Evolutionary conservation across 1,140 invertebrate genomes (phyloP).

Genomic region (Heliconius hermathena): DNA sequence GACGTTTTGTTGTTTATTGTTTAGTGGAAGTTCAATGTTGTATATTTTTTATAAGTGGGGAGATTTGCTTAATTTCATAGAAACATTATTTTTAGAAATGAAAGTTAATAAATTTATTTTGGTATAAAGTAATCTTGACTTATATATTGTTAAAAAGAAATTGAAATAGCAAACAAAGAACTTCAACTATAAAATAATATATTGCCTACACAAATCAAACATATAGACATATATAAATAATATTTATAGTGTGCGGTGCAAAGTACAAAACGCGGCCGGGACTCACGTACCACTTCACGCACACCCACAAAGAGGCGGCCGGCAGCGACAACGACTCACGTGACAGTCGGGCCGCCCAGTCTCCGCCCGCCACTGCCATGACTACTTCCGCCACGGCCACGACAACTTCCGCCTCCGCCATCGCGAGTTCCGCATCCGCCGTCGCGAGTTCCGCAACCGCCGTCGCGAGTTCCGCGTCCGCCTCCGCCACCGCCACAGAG

Average conservation of each 20-base stretch:
- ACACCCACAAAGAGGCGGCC: conserved; percentile 92
- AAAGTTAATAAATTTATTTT: too few relatives aligned
- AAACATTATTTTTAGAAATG: too few relatives aligned
- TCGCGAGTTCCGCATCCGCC: conserved; percentile 39
- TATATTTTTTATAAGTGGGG: too few relatives aligned
- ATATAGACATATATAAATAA: background rate
- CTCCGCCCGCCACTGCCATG: conserved; percentile 43
- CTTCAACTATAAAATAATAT: background rate
- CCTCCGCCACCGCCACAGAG: conserved; percentile 73
- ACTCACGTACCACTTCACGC: conserved; percentile 97
- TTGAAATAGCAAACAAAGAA: background rate
- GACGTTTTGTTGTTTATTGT: conserved; percentile 19
- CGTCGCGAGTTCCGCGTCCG: conserved; percentile 35
- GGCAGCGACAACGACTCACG: conserved; percentile 69
- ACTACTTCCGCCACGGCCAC: conserved; percentile 35
- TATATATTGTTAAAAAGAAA: background rate
- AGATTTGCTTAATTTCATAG: too few relatives aligned
- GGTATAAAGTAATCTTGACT: too few relatives aligned
- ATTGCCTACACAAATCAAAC: background rate
- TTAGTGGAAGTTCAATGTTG: conserved; percentile 15
- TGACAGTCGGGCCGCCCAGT: conserved; percentile 61
- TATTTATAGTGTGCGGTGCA: conserved; percentile 92
- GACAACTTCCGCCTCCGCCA: background rate
- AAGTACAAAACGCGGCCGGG: conserved; percentile 98
- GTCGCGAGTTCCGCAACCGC: conserved; percentile 24